phyloP scores from a whole-genome alignment of 2,797 vertebrate genomes.

The Leptoclinus maculatus region DNA sequence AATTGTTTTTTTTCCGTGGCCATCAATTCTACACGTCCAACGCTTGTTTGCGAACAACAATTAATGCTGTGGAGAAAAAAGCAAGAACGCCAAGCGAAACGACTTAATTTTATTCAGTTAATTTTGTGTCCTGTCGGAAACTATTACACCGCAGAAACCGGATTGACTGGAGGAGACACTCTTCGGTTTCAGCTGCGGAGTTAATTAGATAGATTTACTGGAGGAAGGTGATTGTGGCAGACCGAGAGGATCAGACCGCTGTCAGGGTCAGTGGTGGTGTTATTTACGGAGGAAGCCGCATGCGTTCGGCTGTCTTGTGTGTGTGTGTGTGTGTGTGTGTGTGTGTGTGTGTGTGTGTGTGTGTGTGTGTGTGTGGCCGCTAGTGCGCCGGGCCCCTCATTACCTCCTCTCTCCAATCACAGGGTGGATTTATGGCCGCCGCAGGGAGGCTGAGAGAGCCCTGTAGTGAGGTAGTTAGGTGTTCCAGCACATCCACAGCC shows the following conservation, averaged over 20 bases:
- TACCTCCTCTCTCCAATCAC: conserved; percentile 74
- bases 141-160: conserved; percentile 42
- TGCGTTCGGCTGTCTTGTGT: conserved; percentile 6
- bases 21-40: conserved; percentile 45
- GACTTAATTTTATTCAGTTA: conserved; percentile 56
- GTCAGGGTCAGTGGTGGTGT: conserved; percentile 70
- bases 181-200: conserved; percentile 57
- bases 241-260: conserved; percentile 65
- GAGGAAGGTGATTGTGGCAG: conserved; percentile 70
- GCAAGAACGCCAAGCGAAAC: not conserved
- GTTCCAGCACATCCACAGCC: conserved; percentile 45
- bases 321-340: conserved; percentile 31
- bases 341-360: conserved; percentile 35
- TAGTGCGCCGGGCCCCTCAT: conserved; percentile 60
- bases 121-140: conserved; percentile 65
- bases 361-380: conserved; percentile 31
- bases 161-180: conserved; percentile 55
- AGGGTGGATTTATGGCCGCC: conserved; percentile 68
- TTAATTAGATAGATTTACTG: conserved; percentile 79
- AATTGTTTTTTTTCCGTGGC: conserved; percentile 45
- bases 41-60: conserved; percentile 55
- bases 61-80: conserved; percentile 43
- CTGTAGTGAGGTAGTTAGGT: conserved; percentile 65
- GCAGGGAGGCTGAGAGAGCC: conserved; percentile 60
- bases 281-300: conserved; percentile 62